A percentile compares a stretch with the other conserved stretches of the same genome.
Conservation (phyloP, 2,797 vertebrate species). For the Acanthis flammea region DNA sequence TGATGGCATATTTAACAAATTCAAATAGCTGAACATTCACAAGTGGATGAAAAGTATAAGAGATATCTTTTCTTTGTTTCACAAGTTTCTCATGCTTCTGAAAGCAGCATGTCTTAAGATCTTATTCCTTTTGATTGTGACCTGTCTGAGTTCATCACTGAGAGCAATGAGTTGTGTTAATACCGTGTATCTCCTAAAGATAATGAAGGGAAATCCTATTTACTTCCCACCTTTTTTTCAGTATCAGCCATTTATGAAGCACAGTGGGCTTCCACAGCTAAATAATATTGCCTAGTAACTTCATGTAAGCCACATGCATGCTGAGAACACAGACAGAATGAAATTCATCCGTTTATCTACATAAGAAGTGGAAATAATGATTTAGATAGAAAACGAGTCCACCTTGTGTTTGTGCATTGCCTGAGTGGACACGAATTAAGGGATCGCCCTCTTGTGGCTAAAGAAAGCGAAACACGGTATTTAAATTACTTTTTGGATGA, state of each 20-base stretch:
- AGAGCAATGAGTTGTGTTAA: neutral
- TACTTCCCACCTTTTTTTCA: neutral
- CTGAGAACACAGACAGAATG: conserved; percentile 8
- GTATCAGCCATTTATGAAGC: neutral
- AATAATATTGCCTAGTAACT: neutral
- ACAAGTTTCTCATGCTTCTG: conserved; percentile 40
- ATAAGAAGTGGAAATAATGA: neutral
- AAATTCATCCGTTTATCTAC: neutral
- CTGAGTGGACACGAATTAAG: neutral
- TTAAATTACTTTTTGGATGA: neutral
- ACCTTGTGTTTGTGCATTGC: neutral
- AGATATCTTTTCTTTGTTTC: conserved; percentile 3
- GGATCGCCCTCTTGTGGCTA: conserved; percentile 67
- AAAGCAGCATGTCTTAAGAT: neutral
- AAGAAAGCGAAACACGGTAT: neutral
- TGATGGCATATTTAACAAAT: conserved; percentile 51
- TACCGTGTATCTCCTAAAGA: conserved; percentile 11
- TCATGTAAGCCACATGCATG: conserved; percentile 23
- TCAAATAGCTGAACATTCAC: conserved; percentile 19
- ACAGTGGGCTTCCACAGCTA: neutral
- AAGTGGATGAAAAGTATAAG: neutral
- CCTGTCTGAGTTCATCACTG: conserved; percentile 19
- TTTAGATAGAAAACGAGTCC: neutral
- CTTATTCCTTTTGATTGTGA: conserved; percentile 14
- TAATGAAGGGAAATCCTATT: neutral